These are phyloP conservation scores for Aporophyla lueneburgensis DNA, from an alignment of 2,888 invertebrate species.

Conservation along the genomic window DNA sequence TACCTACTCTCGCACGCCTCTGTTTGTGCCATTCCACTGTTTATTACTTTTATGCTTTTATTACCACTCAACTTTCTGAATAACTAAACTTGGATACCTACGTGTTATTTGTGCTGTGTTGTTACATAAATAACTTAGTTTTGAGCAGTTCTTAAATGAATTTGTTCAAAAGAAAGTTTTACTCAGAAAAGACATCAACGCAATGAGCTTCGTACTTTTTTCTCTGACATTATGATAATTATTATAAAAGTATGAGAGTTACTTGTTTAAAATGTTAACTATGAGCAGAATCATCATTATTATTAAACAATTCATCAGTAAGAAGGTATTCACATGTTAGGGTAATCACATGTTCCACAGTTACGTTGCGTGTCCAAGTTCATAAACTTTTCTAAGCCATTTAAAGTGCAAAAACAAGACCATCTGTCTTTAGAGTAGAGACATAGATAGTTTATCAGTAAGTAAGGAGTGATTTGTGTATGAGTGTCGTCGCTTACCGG, in stretches of 20 bases:
- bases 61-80: conserved; percentile 70
- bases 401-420: conserved; percentile 15
- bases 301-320: background rate
- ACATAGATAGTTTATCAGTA: conserved; percentile 33
- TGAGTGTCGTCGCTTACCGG: conserved; percentile 92
- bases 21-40: conserved; percentile 76
- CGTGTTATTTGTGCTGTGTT: conserved; percentile 54
- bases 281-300: background rate
- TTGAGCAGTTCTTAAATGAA: background rate
- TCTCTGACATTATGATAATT: background rate
- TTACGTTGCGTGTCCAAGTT: conserved; percentile 6
- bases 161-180: conserved; percentile 42
- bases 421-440: conserved; percentile 17
- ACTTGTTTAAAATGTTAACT: background rate
- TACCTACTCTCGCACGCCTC: conserved; percentile 54
- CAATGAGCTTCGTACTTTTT: conserved; percentile 43
- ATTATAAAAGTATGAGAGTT: background rate
- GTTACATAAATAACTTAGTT: conserved; percentile 46
- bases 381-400: conserved; percentile 22
- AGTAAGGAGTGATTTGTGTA: conserved; percentile 43
- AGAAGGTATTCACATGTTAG: background rate
- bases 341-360: background rate
- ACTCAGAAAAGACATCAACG: conserved; percentile 66
- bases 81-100: conserved; percentile 35
- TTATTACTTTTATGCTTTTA: conserved; percentile 76